Evolutionary conservation across 1,140 invertebrate genomes (phyloP), one percentile per base, ranked within the genome.

Genomic region (Drosophila neocordata): DNA sequence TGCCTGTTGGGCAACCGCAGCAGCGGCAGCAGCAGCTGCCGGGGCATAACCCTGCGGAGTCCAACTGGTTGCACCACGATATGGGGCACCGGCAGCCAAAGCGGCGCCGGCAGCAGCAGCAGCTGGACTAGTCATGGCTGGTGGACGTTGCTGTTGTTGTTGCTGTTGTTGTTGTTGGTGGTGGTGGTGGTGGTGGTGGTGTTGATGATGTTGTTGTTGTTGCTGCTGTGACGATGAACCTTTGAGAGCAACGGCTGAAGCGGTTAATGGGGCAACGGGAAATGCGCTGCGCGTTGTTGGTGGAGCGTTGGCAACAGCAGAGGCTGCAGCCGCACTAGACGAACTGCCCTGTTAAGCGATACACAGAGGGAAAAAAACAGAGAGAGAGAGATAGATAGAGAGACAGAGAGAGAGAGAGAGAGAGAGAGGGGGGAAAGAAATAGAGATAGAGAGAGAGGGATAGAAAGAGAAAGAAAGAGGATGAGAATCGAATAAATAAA

Each of bases 111-210:
- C 91, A 79, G 84, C 90, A 63, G 90, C 90, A 75, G 91, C 91
- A 69, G 91, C 90, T 82, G 91, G 91, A 78, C 91, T 92, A 67
- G 91, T 91, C 91, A 92, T 92, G 67, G 80, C 85, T 70, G 87
- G 71, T 65, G 88, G 90, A 72, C 88, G 80, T 65, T 89, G 90
- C 56, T 83, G 69, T 13, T 85, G 58, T 18, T 48, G 41, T 20
- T 48, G 41, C 0, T 48, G 41, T 9, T 48, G 69, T 13, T 85
- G 58, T 18, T 48, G 41, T 20, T 48, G 41, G 0, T 48, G 41
- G 0, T 48, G 41, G 15, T 48, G 41, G 41, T 48, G 41, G 7
- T 48, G 41, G 1, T 41, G 38, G 13, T 41, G 38, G 4, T 48
- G 41, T 2, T 20, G 41, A 2, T 48, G 41, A 8, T 48, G 41